Evolutionary conservation across 1,140 invertebrate genomes (phyloP).

Genomic region (Lepidurus packardi): DNA sequence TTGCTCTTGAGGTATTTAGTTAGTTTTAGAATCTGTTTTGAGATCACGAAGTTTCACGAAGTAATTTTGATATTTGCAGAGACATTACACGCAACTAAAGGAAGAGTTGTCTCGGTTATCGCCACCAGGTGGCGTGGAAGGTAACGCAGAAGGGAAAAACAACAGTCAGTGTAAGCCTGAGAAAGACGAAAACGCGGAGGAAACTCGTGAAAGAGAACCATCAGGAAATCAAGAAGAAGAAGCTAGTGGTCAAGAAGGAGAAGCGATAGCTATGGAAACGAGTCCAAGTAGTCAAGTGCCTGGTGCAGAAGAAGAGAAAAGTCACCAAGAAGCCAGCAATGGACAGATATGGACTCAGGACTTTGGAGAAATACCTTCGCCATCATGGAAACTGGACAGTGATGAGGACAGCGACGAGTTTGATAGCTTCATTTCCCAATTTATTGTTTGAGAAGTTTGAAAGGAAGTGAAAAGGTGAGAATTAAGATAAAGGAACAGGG

Average conservation of each 20-base stretch:
- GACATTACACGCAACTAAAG: constrained; percentile 69
- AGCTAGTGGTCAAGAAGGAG: neutral
- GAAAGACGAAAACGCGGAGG: neutral
- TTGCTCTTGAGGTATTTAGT: constrained; percentile 62
- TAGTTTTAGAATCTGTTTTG: constrained; percentile 36
- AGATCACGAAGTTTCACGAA: constrained; percentile 11
- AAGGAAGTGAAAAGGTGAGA: neutral
- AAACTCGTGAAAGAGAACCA: neutral
- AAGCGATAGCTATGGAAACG: neutral
- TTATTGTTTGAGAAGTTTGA: neutral
- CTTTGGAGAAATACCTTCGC: neutral
- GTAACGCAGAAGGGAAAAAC: no score
- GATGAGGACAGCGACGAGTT: constrained; percentile 4
- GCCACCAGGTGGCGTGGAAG: constrained; percentile 63
- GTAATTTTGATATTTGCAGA: constrained; percentile 48
- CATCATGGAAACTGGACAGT: neutral
- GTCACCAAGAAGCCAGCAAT: neutral
- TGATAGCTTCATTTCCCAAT: constrained; percentile 8
- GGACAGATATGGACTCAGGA: neutral
- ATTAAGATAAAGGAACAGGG: neutral
- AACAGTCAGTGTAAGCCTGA: constrained; percentile 50
- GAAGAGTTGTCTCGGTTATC: constrained; percentile 72
- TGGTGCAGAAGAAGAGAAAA: neutral
- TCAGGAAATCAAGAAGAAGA: neutral
- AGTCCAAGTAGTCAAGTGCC: neutral